Conservation (phyloP, 2,113 vertebrate species). For the Dasypus novemcinctus region DNA sequence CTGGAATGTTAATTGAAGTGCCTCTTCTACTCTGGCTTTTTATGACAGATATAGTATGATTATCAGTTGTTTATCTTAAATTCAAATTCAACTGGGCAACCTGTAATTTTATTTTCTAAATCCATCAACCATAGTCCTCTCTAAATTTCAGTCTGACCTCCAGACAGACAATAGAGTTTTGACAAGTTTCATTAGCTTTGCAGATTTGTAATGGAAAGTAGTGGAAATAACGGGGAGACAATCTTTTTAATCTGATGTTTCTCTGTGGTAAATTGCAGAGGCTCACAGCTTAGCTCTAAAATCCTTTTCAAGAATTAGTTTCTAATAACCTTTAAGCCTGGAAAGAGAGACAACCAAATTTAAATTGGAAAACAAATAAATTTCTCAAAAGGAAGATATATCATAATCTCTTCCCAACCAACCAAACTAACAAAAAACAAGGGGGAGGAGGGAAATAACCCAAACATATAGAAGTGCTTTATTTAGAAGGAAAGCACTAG, state of each 20-base stretch:
- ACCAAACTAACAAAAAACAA: neutral
- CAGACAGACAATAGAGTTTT: neutral
- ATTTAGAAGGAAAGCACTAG: neutral
- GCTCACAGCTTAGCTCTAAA: neutral
- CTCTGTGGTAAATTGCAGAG: neutral
- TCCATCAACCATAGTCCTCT: neutral
- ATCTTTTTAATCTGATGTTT: neutral
- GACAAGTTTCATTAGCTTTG: neutral
- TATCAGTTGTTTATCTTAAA: neutral
- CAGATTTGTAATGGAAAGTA: neutral
- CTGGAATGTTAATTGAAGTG: neutral
- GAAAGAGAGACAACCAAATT: neutral
- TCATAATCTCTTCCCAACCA: neutral
- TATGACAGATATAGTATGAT: neutral
- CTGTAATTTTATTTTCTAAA: neutral
- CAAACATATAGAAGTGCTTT: neutral
- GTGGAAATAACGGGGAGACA: neutral
- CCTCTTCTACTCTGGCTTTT: neutral
- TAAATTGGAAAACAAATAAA: neutral
- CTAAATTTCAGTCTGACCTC: neutral
- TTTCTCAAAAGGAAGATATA: neutral
- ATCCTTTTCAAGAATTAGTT: neutral
- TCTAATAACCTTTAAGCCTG: neutral
- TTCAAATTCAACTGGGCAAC: neutral
- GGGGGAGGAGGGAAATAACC: neutral